These are phyloP conservation scores for Discoglossus pictus DNA, from an alignment of 2,797 vertebrate genomes.

Conservation along the genomic window DNA sequence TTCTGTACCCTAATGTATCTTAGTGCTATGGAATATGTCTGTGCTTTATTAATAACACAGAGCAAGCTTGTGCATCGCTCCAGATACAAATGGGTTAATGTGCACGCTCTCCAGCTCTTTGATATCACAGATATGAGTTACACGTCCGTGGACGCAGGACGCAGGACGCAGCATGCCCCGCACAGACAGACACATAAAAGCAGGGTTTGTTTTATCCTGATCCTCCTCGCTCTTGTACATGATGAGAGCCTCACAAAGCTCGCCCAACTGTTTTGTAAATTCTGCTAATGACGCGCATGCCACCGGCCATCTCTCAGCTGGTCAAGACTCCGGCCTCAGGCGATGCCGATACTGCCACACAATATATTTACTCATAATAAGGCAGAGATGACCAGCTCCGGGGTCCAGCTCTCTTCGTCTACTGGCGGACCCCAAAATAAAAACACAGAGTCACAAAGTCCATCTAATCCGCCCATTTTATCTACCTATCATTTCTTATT, in stretches of 20 bases:
- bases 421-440: no score
- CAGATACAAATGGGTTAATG: not conserved
- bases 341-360: not conserved
- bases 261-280: not conserved
- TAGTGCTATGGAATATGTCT: no score
- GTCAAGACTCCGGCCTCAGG: conserved; percentile 21
- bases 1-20: no score
- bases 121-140: no score
- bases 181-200: conserved; percentile 19
- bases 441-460: no score
- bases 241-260: not conserved
- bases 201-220: not conserved
- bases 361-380: conserved; percentile 7
- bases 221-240: not conserved
- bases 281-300: conserved; percentile 1
- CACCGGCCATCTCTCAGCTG: conserved; percentile 6
- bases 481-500: no score
- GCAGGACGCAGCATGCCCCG: no score
- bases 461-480: no score
- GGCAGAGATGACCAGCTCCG: not conserved
- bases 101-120: conserved; percentile 4
- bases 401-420: no score
- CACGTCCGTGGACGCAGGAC: no score
- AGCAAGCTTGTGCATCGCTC: no score
- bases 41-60: no score